Percentiles rank a stretch among this genome's conserved stretches.
phyloP scores from a whole-genome alignment of 1,140 invertebrate species.

The Musca domestica region DNA sequence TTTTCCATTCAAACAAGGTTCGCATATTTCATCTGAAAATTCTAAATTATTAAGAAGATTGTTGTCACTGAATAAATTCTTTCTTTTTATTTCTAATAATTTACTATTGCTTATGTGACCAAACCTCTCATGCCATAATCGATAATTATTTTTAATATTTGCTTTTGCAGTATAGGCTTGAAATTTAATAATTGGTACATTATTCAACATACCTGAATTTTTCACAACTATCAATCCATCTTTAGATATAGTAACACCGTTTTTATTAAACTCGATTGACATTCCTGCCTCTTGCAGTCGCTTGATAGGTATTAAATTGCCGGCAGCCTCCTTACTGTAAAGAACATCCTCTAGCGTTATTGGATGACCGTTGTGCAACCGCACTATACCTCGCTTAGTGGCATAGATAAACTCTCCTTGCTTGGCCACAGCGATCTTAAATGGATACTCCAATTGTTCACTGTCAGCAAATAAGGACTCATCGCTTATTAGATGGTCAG shows the following conservation, averaged over 20 bases:
- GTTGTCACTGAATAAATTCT: constrained; percentile 42
- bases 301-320: constrained; percentile 27
- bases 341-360: constrained; percentile 25
- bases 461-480: constrained; percentile 35
- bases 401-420: constrained; percentile 28
- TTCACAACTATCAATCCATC: constrained; percentile 26
- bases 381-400: constrained; percentile 20
- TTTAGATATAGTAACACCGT: constrained; percentile 33
- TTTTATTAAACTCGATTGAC: constrained; percentile 28
- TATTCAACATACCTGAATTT: too few species aligned
- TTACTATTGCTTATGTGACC: too few species aligned
- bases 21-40: constrained; percentile 47
- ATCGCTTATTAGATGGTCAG: constrained; percentile 44
- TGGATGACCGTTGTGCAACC: constrained; percentile 23
- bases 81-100: constrained; percentile 42
- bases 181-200: constrained; percentile 28
- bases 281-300: constrained; percentile 27
- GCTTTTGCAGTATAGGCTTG: constrained; percentile 28
- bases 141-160: constrained; percentile 35
- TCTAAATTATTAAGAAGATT: constrained; percentile 35
- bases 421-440: constrained; percentile 29
- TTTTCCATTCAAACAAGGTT: constrained; percentile 55
- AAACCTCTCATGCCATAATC: constrained; percentile 49
- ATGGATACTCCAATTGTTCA: background rate
- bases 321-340: constrained; percentile 24